Evolutionary conservation across 2,888 invertebrate genomes (phyloP), one percentile per base, ranked within the genome.

Genomic region (Vannuccia rotundouncinata): DNA sequence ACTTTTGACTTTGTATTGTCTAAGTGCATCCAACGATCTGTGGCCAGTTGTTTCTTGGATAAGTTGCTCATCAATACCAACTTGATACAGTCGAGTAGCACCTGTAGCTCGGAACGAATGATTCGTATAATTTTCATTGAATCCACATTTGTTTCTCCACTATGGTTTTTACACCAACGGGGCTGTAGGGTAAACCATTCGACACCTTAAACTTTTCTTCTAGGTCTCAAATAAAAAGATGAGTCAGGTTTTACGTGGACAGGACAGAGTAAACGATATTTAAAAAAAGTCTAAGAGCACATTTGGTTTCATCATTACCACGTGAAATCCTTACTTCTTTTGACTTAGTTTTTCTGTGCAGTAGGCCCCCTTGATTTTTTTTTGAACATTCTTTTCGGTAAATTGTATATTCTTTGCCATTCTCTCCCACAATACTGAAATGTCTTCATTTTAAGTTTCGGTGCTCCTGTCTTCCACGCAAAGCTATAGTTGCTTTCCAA

Each of bases 171-270:
- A 59, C 13, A 13, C 59, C 59, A 73, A 73, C 73, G 22, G 75
- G 29, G 31, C 27, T 29, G 28, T n/a, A 31, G 29, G 31, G 22
- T 75, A 75, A 31, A 75, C 75, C 75, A 75, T 75, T 75, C 13
- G 31, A 2, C 29, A 75, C 22, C 75, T 29, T 29, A 10, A 31
- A 31, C 29, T 30, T 30, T 27, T 75, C 22, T 75, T 30, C 31
- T 75, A 75, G 75, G 75, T 22, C 27, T 75, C 75, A 75, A 31
- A 75, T 75, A 75, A 75, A 75, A 75, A 31, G 75, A 31, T 17
- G 29, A 29, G 5, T 75, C 28, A 17, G 29, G 29, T 30, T 75
- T 75, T 75, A 31, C 22, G 29, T 29, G 29, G 31, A 27, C 75
- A 31, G 75, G 75, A 75, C 29, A 75, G 66, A 13, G 66, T 66